A percentile compares a stretch with the other conserved stretches of the same genome.
Conservation (phyloP, 2,888 invertebrate species). For the Eulithis testata region DNA sequence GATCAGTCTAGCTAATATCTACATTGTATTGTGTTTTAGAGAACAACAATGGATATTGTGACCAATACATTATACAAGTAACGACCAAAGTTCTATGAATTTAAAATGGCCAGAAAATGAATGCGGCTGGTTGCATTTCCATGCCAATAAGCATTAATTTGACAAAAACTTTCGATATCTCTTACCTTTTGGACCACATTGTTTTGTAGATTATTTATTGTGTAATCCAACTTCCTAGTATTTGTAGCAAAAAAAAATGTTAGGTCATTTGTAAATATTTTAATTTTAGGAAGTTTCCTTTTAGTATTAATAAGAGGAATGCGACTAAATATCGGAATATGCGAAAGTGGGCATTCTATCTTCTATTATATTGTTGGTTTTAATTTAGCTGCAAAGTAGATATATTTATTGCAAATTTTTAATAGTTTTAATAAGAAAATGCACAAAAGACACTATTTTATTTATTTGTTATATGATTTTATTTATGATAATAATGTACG, state of each 20-base stretch:
- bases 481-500: conserved; percentile 59
- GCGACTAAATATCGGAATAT: conserved; percentile 54
- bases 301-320: conserved; percentile 54
- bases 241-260: conserved; percentile 79
- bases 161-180: conserved; percentile 59
- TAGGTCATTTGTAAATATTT: conserved; percentile 79
- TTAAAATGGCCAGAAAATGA: conserved; percentile 55
- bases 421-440: conserved; percentile 63
- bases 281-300: conserved; percentile 67
- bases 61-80: conserved; percentile 64
- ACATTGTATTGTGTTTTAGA: conserved; percentile 40
- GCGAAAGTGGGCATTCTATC: conserved; percentile 53
- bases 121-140: conserved; percentile 35
- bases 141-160: conserved; percentile 36
- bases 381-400: conserved; percentile 61
- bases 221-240: conserved; percentile 75
- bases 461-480: conserved; percentile 66
- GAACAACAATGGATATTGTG: conserved; percentile 45
- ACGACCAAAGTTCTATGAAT: conserved; percentile 79
- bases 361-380: conserved; percentile 54
- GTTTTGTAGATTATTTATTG: conserved; percentile 80
- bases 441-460: conserved; percentile 81
- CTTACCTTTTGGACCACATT: conserved; percentile 69
- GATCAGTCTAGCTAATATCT: conserved; percentile 41
- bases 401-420: conserved; percentile 77